These are phyloP conservation scores for Xylophagus ater DNA, from an alignment of 2,888 invertebrate genomes.

Conservation along the genomic window DNA sequence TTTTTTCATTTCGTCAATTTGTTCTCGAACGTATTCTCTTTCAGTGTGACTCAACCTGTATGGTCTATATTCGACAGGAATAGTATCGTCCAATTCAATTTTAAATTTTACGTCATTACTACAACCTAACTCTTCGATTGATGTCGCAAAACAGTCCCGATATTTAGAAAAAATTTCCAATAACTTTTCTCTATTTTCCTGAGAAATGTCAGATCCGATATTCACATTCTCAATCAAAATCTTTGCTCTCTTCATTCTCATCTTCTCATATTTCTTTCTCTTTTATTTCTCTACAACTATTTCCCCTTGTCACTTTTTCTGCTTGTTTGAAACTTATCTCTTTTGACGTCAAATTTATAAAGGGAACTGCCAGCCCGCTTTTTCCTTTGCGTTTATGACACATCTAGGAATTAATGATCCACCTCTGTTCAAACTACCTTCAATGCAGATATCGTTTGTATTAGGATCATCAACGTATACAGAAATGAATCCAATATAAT, in stretches of 20 bases:
- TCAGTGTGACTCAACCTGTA: constrained; percentile 17
- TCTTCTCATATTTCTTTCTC: no score
- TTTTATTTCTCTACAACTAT: no score
- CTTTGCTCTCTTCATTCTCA: no score
- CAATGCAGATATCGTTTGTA: constrained; percentile 8
- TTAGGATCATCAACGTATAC: constrained; percentile 1
- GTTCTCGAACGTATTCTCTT: no score
- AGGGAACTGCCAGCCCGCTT: no score
- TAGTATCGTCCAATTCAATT: constrained; percentile 12
- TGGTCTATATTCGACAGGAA: constrained; percentile 14
- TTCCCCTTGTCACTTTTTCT: no score
- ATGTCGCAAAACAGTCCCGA: constrained; percentile 11
- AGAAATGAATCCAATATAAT: constrained; percentile 14
- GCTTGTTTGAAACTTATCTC: no score
- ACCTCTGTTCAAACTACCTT: constrained; percentile 11
- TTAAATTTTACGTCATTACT: constrained; percentile 13
- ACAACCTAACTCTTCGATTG: constrained; percentile 14
- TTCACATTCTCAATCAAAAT: no score
- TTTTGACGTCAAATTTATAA: no score
- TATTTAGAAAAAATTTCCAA: constrained; percentile 12
- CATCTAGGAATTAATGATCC: constrained; percentile 13
- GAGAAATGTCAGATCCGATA: no score
- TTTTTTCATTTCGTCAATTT: constrained; percentile 14
- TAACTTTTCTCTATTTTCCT: constrained; percentile 13
- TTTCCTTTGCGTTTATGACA: no score